Evolutionary conservation across 1,140 invertebrate species (phyloP).

Genomic region (Chrysoperla carnea): DNA sequence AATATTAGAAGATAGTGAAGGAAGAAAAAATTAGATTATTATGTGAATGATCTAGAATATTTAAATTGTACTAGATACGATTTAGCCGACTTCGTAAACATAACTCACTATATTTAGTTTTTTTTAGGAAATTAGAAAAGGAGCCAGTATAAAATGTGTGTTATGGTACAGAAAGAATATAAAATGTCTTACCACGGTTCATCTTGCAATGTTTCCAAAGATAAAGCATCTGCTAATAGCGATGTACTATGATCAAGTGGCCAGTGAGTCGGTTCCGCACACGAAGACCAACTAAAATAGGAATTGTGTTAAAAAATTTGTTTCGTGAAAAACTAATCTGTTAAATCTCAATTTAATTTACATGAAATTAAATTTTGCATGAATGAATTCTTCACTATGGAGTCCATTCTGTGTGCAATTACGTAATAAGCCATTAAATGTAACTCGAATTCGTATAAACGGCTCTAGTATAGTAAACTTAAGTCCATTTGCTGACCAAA

Average conservation of each 20-base stretch:
- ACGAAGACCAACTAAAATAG: neutral
- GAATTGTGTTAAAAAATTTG: too few species aligned
- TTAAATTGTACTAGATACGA: too few species aligned
- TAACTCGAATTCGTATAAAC: neutral
- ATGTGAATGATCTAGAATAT: too few species aligned
- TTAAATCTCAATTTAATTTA: neutral
- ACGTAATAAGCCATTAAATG: neutral
- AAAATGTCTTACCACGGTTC: neutral
- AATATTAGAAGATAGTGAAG: too few species aligned
- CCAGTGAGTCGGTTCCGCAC: neutral
- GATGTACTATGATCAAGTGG: neutral
- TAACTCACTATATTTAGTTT: too few species aligned
- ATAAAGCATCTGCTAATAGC: neutral
- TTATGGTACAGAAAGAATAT: too few species aligned
- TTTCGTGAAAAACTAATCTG: too few species aligned
- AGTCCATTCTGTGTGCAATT: neutral
- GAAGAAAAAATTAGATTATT: too few species aligned
- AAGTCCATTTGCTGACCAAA: neutral
- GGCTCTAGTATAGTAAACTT: neutral
- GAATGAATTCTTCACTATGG: neutral
- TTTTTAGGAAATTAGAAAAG: too few species aligned
- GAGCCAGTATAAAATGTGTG: too few species aligned
- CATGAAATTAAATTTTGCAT: neutral
- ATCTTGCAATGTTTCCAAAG: neutral
- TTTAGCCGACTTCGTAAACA: too few species aligned